Evolutionary conservation across 1,140 invertebrate species (phyloP).

Genomic region (Rhizoglyphus robini): DNA sequence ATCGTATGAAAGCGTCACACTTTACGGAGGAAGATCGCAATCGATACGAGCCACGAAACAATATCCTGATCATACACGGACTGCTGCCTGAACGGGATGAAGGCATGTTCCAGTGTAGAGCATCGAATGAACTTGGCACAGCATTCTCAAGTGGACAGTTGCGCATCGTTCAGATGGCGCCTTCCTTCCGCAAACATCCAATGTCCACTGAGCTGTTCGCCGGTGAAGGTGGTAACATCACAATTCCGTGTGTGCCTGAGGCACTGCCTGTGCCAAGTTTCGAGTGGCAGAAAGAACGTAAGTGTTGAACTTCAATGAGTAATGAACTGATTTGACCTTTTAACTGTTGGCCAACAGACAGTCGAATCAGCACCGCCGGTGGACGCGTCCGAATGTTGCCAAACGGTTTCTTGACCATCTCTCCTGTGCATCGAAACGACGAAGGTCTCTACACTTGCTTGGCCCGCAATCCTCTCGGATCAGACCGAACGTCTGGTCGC

Average conservation of each 20-base stretch:
- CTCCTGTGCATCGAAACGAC: conserved; percentile 68
- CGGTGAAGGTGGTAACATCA: conserved; percentile 75
- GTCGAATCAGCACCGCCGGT: conserved; percentile 41
- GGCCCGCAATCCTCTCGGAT: conserved; percentile 61
- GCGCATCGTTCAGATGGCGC: conserved; percentile 66
- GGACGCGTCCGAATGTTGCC: conserved; percentile 55
- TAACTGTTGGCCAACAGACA: background rate
- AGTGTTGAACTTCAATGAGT: background rate
- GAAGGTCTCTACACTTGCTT: conserved; percentile 75
- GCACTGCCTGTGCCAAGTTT: conserved; percentile 78
- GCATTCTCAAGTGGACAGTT: conserved; percentile 76
- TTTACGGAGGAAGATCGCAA: conserved; percentile 38
- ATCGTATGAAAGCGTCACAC: conserved; percentile 31
- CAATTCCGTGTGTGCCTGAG: conserved; percentile 81
- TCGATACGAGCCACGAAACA: conserved; percentile 50
- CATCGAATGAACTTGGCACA: conserved; percentile 70
- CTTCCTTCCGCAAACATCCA: conserved; percentile 77
- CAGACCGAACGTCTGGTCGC: conserved; percentile 59
- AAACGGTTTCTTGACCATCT: conserved; percentile 70
- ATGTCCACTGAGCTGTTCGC: conserved; percentile 75
- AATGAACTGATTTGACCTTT: background rate
- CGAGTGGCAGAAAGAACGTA: conserved; percentile 76
- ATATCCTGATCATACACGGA: conserved; percentile 65
- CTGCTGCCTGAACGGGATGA: conserved; percentile 62
- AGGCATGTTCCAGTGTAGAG: conserved; percentile 92